Evolutionary conservation across 1,140 invertebrate species (phyloP).

Genomic region (Ips nitidus): DNA sequence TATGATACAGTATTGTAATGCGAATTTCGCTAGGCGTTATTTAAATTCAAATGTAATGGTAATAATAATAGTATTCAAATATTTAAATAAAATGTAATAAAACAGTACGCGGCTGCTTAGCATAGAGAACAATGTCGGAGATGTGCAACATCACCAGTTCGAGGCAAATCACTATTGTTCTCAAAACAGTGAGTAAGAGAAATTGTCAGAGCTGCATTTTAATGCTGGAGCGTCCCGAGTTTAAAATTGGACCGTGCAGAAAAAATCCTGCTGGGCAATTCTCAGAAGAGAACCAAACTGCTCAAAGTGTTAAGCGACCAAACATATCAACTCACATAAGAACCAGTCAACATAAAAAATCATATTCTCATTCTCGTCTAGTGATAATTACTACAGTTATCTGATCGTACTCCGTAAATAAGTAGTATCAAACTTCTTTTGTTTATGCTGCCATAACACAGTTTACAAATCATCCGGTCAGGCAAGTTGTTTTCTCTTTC

Average conservation of each 20-base stretch:
- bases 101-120: constrained; percentile 19
- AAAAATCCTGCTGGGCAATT: too few species aligned
- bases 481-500: constrained; percentile 23
- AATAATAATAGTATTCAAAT: constrained; percentile 17
- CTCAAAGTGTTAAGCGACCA: too few species aligned
- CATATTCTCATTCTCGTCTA: constrained; percentile 4
- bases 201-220: neutral
- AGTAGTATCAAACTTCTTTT: constrained; percentile 13
- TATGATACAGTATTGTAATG: too few species aligned
- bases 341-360: neutral
- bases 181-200: constrained; percentile 5
- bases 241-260: too few species aligned
- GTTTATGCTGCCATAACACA: constrained; percentile 15
- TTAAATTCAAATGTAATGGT: too few species aligned
- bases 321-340: too few species aligned
- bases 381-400: constrained; percentile 17
- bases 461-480: constrained; percentile 17
- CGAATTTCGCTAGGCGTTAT: too few species aligned
- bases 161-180: constrained; percentile 21
- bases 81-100: constrained; percentile 29
- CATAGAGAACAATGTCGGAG: constrained; percentile 24
- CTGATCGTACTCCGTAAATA: constrained; percentile 14
- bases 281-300: too few species aligned
- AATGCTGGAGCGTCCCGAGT: too few species aligned
- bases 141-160: constrained; percentile 25